Base-by-base conservation (phyloP, 2,888 invertebrate species). In the Hesperia comma region DNA sequence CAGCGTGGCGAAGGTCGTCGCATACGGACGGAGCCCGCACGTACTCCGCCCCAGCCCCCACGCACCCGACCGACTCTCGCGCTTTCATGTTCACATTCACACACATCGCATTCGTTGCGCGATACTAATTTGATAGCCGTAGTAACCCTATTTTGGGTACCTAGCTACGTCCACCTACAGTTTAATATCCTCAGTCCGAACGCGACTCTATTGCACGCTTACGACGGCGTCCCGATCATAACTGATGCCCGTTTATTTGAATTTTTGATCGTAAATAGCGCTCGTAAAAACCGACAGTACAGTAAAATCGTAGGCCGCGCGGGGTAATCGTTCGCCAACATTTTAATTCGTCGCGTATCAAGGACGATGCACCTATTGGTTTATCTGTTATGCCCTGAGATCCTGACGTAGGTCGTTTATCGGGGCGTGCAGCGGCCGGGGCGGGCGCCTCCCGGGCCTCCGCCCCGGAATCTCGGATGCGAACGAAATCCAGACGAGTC, bases 401-500 rank as follows among this genome's bases (percentile, higher is more conserved):
- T 46, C 43, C 17, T 46, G 43, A 46, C 8, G 15, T 6, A 17
- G 15, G 43, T 15, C 1, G 15, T 6, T 2, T 46, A 17, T 17
- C 33, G 7, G 5, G 14, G 55, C n/a, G 6, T 40, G 61, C 61
- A 53, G 17, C 37, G 43, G 58, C 37, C 26, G 17, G 21, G 63
- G 69, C 57, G 69, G 57, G 60, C 61, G 58, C 26, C 67, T 66
- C 67, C 70, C 70, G 71, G 55, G 67, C 67, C 67, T 61, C 66
- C 60, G 66, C 71, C 67, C 68, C 68, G 68, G 71, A 67, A 74
- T 74, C 74, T 86, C 84, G 78, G 83, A 84, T 85, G 83, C 84
- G 88, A 84, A 89, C 89, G 89, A 89, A 91, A 91, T 90, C 87
- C 90, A 83, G 85, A 84, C 85, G 88, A 86, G 90, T 87, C 90